Evolutionary conservation across 2,797 vertebrate genomes (phyloP), one percentile per base, ranked within the genome.

Genomic region (Gorsachius magnificus): DNA sequence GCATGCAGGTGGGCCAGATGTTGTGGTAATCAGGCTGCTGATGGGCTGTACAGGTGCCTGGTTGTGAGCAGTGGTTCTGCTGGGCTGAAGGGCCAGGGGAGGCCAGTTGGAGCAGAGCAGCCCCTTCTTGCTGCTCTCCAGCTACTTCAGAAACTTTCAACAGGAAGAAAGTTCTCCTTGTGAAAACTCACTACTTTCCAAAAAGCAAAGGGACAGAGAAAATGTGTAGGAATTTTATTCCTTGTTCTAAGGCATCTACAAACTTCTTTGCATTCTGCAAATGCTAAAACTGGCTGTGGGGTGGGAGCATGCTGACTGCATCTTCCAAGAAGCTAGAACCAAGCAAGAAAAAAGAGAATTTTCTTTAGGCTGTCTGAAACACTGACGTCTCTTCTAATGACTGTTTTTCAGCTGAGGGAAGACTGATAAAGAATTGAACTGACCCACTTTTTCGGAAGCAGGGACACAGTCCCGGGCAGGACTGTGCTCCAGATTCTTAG

Each of bases 1-100:
- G 10, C 1, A 6, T 33, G 46, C 10, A 35, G 56, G 31, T 64
- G 68, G 31, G n/a, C 11, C 7, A 6, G 28, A 13, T 6, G 1
- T 28, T 71, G 76, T 0, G 2, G 21, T 22, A 53, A 41, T 31
- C 56, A 15, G n/a, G 17, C 41, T 75, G 69, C 36, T 77, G 81
- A 13, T 53, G 66, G 24, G 10, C 29, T 0, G 0, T 53, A 13
- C 5, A 2, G 28, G 45, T 35, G 13, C 19, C 79, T 35, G 13
- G 1, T 5, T n/a, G 51, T 24, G 29, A 87, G 57, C 4, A 2
- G 53, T 31, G n/a, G 38, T 54, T 63, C 28, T 3, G 3, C 38
- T 50, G 50, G 65, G 16, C 43, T 60, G 50, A 51, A 53, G 45
- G 66, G 35, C 41, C 1, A 3, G 26, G 19, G 13, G 15, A 75